Evolutionary conservation across 2,113 vertebrate species (phyloP).

Genomic region (Cavia aperea): DNA sequence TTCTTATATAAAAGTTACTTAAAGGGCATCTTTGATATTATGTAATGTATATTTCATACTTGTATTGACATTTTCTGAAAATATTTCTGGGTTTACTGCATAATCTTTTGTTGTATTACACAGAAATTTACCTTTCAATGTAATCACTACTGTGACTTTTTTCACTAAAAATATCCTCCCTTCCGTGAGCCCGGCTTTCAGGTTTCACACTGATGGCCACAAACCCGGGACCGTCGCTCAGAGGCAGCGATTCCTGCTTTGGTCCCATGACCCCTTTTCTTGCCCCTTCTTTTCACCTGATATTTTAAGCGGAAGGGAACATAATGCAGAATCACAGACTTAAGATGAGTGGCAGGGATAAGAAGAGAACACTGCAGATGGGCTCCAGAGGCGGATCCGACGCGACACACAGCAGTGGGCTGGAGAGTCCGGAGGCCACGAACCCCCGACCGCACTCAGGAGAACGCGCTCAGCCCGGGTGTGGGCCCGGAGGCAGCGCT

Average conservation of each 20-base stretch:
- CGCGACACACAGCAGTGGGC: too few species aligned
- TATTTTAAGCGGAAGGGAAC: background rate
- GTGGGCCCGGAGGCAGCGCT: background rate
- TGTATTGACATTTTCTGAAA: background rate
- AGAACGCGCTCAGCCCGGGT: too few species aligned
- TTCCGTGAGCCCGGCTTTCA: background rate
- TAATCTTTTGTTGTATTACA: background rate
- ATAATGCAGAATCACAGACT: background rate
- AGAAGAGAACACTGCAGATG: background rate
- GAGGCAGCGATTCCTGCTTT: background rate
- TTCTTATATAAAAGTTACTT: background rate
- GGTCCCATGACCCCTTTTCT: background rate
- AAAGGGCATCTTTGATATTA: background rate
- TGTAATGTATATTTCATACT: background rate
- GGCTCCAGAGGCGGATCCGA: background rate
- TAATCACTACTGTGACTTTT: background rate
- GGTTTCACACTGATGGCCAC: background rate
- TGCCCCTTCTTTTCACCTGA: background rate
- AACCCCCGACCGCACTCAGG: background rate
- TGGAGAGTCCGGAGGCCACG: background rate
- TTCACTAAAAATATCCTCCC: background rate
- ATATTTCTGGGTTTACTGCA: background rate
- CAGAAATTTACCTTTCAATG: background rate
- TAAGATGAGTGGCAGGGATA: too few species aligned
- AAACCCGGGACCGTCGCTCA: background rate